Percentiles rank a stretch among this genome's conserved stretches.
Evolutionary conservation across 2,888 invertebrate genomes (phyloP).

Genomic region (Petrolisthes manimaculis): DNA sequence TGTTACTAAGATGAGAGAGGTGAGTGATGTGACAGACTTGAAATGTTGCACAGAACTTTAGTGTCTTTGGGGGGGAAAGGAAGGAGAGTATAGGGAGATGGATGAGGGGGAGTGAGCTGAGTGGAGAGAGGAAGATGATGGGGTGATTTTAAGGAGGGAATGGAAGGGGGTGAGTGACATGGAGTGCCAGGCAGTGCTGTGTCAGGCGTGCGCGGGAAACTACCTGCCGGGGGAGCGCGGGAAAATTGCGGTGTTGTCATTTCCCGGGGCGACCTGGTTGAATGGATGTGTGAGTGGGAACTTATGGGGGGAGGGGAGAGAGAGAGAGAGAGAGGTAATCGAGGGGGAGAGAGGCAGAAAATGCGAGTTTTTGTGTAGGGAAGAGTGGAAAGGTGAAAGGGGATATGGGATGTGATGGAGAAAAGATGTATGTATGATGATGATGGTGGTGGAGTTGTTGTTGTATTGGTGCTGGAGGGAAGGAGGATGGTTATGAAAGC

Average conservation of each 20-base stretch:
- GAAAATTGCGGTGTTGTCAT: neutral
- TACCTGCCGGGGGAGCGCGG: neutral
- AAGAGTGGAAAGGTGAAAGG: slow-evolving; percentile 15
- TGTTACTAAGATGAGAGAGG: too few relatives aligned
- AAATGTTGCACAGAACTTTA: too few relatives aligned
- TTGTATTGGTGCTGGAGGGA: too few relatives aligned
- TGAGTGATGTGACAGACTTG: too few relatives aligned
- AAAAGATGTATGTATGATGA: neutral
- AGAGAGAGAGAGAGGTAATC: neutral
- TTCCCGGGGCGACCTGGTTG: neutral
- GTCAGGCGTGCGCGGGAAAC: neutral
- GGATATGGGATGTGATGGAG: neutral
- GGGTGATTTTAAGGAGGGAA: too few relatives aligned
- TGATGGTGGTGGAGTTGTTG: neutral
- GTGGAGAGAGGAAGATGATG: neutral
- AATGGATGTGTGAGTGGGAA: neutral
- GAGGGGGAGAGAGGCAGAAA: slow-evolving; percentile 25
- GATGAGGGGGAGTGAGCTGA: neutral
- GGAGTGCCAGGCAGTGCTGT: neutral
- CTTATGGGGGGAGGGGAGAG: neutral
- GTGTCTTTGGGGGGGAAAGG: too few relatives aligned
- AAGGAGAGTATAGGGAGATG: too few relatives aligned
- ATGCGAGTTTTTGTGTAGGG: neutral
- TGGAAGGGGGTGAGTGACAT: too few relatives aligned
- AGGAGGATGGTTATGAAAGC: too few relatives aligned